Evolutionary conservation across 2,113 vertebrate species (phyloP).

Genomic region (Eulemur macaco): DNA sequence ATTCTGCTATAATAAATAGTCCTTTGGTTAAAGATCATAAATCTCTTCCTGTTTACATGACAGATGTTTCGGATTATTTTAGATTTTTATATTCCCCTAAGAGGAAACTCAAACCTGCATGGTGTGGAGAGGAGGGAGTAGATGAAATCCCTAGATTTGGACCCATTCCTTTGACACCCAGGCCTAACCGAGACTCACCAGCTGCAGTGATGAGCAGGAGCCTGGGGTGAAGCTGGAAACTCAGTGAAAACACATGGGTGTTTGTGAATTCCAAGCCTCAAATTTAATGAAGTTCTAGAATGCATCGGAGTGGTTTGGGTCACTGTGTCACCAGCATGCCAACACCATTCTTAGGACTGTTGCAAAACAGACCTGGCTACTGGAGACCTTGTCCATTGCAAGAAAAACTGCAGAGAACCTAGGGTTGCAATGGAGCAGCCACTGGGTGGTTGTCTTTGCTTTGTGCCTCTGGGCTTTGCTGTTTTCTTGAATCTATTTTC

Average conservation of each 20-base stretch:
- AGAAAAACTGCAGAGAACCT: not conserved
- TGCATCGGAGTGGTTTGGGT: not conserved
- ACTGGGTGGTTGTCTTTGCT: not conserved
- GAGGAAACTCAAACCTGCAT: not conserved
- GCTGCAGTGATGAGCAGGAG: not conserved
- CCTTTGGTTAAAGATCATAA: constrained; percentile 38
- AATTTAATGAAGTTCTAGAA: not conserved
- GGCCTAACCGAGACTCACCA: not conserved
- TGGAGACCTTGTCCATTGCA: not conserved
- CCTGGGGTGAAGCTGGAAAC: not conserved
- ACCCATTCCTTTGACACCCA: not conserved
- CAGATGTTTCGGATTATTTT: constrained; percentile 41
- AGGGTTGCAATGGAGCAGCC: not conserved
- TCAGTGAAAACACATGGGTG: not conserved
- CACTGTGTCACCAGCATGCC: not conserved
- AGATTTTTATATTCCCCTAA: not conserved
- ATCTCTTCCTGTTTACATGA: not conserved
- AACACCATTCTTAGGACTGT: not conserved
- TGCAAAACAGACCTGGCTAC: not conserved
- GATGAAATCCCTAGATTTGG: constrained; percentile 14
- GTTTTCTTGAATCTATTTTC: not conserved
- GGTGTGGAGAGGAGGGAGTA: not conserved
- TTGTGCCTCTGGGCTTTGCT: not conserved
- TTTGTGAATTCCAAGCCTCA: not conserved
- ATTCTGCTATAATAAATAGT: constrained; percentile 8